Evolutionary conservation across 1,140 invertebrate genomes (phyloP), one percentile per base, ranked within the genome.

Genomic region (Leptoteleia sp.): DNA sequence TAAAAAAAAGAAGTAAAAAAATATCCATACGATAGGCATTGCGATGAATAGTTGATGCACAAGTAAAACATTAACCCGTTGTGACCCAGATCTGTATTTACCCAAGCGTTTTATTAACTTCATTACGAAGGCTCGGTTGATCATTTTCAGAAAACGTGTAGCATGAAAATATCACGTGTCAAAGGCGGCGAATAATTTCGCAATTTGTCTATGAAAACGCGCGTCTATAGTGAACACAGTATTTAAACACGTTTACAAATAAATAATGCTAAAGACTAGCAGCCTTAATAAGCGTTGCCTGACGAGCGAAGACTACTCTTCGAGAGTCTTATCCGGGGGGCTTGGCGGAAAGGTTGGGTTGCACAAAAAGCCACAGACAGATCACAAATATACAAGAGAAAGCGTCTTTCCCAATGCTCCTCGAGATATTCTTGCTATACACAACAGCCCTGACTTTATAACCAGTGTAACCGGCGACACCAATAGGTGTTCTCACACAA

Each of bases 391-490:
- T 17, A 64, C 38, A 45, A 70, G 43, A 54, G 52, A 22, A 57
- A 33, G n/a, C 52, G 45, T n/a, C 31, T 33, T 61, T 19, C 25
- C 35, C 31, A 9, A 31, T 25, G 25, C 38, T 67, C 27, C 31
- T 57, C 42, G 52, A 64, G 52, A 52, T 64, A 62, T 50, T 15
- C 33, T 65, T 59, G 57, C 64, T 79, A 65, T 75, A 75, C 47
- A 73, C 59, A 65, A 54, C 45, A 70, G 19, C 65, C 59, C 71
- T 76, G 77, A 62, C 76, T 78, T 71, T 68, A 78, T 72, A 78
- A 40, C 1, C 47, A 11, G 33, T 47, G 52, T 42, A 70, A 9
- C 42, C 42, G 59, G 57, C 57, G 62, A 65, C 71, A 71, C 45
- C 50, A 75, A 76, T 71, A 73, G 68, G 68, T 50, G 37, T 57